These are phyloP conservation scores for Sterrhoptilus dennistouni DNA, from an alignment of 2,113 vertebrate genomes.

Conservation along the genomic window DNA sequence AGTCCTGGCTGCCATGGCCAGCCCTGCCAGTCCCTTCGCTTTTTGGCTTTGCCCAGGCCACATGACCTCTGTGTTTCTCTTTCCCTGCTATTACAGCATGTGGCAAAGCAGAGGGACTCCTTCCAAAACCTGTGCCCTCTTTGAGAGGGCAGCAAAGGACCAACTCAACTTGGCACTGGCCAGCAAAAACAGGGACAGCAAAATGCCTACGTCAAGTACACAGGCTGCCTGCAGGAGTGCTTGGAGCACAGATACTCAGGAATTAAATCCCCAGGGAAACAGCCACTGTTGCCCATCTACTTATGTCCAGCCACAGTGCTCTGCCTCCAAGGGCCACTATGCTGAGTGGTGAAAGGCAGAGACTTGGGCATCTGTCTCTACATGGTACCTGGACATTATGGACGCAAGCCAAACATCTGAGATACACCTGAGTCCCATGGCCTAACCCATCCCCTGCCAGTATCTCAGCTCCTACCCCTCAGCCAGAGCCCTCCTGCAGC, in stretches of 20 bases:
- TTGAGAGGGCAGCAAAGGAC: background rate
- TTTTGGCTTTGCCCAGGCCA: background rate
- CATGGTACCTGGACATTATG: background rate
- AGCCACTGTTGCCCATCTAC: background rate
- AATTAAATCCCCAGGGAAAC: background rate
- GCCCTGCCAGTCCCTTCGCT: background rate
- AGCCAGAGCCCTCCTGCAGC: background rate
- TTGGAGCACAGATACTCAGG: background rate
- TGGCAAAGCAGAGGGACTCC: background rate
- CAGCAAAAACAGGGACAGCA: background rate
- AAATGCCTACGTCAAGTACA: rapidly evolving
- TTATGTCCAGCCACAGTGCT: background rate
- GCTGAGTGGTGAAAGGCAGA: background rate
- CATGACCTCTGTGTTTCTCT: background rate
- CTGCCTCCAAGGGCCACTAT: background rate
- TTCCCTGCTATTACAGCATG: background rate
- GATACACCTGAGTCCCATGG: background rate
- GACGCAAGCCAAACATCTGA: background rate
- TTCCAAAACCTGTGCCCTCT: background rate
- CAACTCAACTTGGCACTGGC: background rate
- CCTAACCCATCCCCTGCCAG: background rate
- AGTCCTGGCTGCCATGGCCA: background rate
- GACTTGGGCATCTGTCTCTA: background rate
- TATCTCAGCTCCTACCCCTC: background rate
- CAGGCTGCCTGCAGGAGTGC: background rate